A percentile compares a stretch with the other conserved stretches of the same genome.
phyloP scores from a whole-genome alignment of 2,888 invertebrate genomes.

The Phalera bucephala region DNA sequence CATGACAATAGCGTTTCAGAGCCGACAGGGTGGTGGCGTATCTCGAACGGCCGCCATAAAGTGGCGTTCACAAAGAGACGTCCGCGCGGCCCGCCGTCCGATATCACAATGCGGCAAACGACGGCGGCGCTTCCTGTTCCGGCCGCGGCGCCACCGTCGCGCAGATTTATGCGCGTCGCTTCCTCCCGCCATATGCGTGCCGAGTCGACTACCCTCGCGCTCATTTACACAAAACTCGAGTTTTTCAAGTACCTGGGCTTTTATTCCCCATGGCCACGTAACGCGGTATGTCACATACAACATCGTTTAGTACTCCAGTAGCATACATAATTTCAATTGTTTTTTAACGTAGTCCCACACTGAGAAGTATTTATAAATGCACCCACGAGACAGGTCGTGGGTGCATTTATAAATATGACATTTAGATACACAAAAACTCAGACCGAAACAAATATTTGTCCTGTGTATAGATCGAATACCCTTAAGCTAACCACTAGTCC shows the following conservation, averaged over 20 bases:
- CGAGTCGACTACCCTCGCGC: conserved; percentile 57
- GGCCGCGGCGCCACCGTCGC: conserved; percentile 78
- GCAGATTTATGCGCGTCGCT: conserved; percentile 79
- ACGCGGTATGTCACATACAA: no score
- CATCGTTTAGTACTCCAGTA: no score
- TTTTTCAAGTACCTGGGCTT: conserved; percentile 77
- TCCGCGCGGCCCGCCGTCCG: conserved; percentile 75
- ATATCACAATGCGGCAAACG: conserved; percentile 83
- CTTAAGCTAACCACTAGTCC: no score
- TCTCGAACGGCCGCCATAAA: conserved; percentile 68
- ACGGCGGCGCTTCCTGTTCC: conserved; percentile 79
- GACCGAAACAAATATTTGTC: no score
- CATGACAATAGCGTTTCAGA: conserved; percentile 65
- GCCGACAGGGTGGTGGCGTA: conserved; percentile 60
- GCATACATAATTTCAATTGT: no score
- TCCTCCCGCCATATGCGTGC: conserved; percentile 77
- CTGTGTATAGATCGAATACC: no score
- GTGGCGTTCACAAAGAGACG: conserved; percentile 72
- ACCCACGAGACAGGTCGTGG: no score
- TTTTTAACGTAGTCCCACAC: no score
- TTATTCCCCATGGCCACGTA: no score
- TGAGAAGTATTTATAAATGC: no score
- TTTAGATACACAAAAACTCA: no score
- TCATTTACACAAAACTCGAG: conserved; percentile 80
- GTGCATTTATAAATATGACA: no score